Percentiles rank a stretch among this genome's conserved stretches.
These are phyloP conservation scores for Antrozous pallidus DNA, from an alignment of 2,797 vertebrate species.

Conservation along the genomic window DNA sequence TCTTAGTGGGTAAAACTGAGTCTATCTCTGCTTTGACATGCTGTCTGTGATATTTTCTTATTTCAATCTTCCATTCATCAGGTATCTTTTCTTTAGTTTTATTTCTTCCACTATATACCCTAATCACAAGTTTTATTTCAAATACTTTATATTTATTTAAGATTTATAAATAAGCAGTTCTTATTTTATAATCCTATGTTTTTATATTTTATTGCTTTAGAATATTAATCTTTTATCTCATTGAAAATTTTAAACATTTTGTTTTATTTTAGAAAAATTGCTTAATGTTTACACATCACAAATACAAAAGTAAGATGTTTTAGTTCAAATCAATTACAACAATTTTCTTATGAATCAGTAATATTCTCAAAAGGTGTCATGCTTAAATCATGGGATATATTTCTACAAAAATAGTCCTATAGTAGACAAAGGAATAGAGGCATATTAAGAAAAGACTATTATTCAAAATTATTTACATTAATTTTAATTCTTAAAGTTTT, in stretches of 20 bases:
- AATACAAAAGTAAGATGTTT: not conserved
- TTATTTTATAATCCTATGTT: not conserved
- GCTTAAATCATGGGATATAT: not conserved
- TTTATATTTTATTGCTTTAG: not conserved
- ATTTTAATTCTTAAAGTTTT: not conserved
- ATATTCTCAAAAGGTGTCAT: not conserved
- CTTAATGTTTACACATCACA: slow-evolving; percentile 45
- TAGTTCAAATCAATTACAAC: not conserved
- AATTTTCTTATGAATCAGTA: not conserved
- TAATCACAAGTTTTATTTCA: not conserved
- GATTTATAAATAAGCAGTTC: not conserved
- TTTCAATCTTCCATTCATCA: too few relatives aligned
- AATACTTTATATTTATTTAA: not conserved
- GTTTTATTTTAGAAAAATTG: slow-evolving; percentile 17
- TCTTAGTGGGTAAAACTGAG: not conserved
- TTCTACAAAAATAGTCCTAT: not conserved
- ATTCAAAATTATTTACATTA: not conserved
- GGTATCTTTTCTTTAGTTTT: not conserved
- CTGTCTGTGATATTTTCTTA: not conserved
- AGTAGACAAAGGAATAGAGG: not conserved
- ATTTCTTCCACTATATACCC: too few relatives aligned
- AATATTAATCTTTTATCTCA: not conserved
- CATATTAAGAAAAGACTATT: not conserved
- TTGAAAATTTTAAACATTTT: not conserved
- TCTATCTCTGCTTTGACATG: not conserved